Evolutionary conservation across 2,113 vertebrate genomes (phyloP).

Genomic region (Sceloporus undulatus): DNA sequence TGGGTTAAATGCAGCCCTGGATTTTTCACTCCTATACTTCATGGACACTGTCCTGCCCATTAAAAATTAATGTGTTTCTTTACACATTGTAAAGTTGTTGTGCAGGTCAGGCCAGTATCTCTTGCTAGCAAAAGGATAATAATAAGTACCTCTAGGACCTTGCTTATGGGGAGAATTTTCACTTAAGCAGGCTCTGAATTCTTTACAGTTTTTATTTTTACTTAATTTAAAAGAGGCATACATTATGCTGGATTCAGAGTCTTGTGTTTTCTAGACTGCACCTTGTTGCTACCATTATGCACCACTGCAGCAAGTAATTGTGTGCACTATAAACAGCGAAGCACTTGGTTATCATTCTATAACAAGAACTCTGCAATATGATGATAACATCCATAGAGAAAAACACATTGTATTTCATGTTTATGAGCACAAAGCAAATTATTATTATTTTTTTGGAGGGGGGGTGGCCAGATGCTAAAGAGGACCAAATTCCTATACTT

Average conservation of each 20-base stretch:
- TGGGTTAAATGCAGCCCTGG: background rate
- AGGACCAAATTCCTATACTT: background rate
- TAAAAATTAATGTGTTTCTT: background rate
- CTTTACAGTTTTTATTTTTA: background rate
- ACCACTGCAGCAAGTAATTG: background rate
- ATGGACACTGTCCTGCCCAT: background rate
- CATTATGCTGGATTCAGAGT: slow-evolving; percentile 13
- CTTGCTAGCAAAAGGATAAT: background rate
- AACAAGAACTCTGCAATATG: background rate
- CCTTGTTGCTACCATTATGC: background rate
- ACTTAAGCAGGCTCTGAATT: background rate
- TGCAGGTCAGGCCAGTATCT: background rate
- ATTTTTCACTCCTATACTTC: background rate
- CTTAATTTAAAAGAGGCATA: background rate
- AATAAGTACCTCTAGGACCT: background rate
- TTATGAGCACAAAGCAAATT: background rate
- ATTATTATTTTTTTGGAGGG: too few species aligned
- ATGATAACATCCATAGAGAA: background rate
- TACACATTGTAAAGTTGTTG: background rate
- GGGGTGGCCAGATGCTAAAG: background rate
- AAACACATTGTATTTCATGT: background rate
- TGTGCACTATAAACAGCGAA: background rate
- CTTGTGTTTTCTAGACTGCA: background rate
- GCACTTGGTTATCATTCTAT: background rate
- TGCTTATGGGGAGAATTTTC: background rate